A percentile compares a stretch with the other conserved stretches of the same genome.
Evolutionary conservation across 2,113 vertebrate species (phyloP).

Genomic region (Papio anubis): DNA sequence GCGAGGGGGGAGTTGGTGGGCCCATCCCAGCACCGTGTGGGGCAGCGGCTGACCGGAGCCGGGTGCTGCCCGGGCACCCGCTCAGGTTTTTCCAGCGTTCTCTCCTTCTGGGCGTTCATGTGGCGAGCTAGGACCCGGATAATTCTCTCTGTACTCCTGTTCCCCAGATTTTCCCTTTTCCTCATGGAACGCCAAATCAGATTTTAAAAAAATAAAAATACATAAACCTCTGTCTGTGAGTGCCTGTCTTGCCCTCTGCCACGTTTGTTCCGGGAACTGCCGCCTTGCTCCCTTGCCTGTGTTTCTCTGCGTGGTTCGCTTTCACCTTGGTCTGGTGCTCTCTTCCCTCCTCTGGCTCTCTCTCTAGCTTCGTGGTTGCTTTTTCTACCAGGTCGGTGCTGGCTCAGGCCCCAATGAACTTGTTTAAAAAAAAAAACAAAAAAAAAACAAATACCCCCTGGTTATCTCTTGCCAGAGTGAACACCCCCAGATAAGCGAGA

Average conservation of each 20-base stretch:
- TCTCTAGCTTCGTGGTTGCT: constrained; percentile 26
- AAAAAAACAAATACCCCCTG: constrained; percentile 34
- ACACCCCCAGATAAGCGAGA: constrained; percentile 49
- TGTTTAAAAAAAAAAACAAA: constrained; percentile 34
- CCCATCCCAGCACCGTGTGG: background rate
- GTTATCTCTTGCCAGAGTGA: constrained; percentile 39
- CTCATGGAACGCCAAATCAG: background rate
- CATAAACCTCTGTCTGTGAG: background rate
- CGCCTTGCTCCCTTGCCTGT: background rate
- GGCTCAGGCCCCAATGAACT: constrained; percentile 49
- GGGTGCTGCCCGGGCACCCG: fast-evolving
- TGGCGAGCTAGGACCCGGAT: background rate
- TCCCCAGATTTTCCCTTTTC: background rate
- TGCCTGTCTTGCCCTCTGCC: background rate
- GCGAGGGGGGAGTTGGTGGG: background rate
- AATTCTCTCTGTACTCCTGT: background rate
- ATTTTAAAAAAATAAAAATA: background rate
- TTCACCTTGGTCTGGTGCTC: background rate
- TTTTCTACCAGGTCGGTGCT: constrained; percentile 54
- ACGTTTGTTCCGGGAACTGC: background rate
- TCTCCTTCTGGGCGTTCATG: background rate
- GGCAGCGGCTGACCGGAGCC: background rate
- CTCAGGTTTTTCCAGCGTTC: background rate
- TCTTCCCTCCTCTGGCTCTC: background rate
- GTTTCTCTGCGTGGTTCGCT: background rate